Evolutionary conservation across 2,888 invertebrate species (phyloP).

Genomic region (Latheticus oryzae): DNA sequence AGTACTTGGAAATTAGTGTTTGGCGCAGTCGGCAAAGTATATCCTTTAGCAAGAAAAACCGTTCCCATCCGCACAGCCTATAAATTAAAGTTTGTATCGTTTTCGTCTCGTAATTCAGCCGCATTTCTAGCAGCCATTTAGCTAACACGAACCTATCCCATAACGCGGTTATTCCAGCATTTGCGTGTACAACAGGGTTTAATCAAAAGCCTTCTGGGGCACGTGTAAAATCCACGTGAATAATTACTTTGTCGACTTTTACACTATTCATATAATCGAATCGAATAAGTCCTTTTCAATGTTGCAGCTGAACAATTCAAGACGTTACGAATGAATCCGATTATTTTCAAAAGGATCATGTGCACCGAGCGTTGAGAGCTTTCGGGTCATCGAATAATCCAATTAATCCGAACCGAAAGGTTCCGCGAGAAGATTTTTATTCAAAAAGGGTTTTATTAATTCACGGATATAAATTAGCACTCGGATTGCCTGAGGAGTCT

Average conservation of each 20-base stretch:
- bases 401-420: slow-evolving; percentile 32
- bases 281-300: slow-evolving; percentile 19
- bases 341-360: slow-evolving; percentile 24
- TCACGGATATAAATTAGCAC: slow-evolving; percentile 30
- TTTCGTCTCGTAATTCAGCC: slow-evolving; percentile 17
- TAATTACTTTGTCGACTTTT: slow-evolving; percentile 3
- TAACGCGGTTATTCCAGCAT: slow-evolving; percentile 28
- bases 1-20: neutral
- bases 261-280: neutral
- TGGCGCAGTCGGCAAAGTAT: neutral
- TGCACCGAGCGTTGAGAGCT: slow-evolving; percentile 18
- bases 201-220: slow-evolving; percentile 18
- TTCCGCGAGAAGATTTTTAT: slow-evolving; percentile 14
- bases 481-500: slow-evolving; percentile 12
- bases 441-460: slow-evolving; percentile 32
- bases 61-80: neutral
- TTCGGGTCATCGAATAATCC: slow-evolving; percentile 30
- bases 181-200: slow-evolving; percentile 24
- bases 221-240: slow-evolving; percentile 20
- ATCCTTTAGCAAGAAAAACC: neutral
- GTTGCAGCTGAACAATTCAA: slow-evolving; percentile 16
- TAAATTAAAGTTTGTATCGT: slow-evolving; percentile 22
- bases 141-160: too few relatives aligned
- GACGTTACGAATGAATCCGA: slow-evolving; percentile 26
- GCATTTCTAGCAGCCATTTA: slow-evolving; percentile 7